Evolutionary conservation across 1,140 invertebrate genomes (phyloP), one percentile per base, ranked within the genome.

Genomic region (Habropoda laboriosa): DNA sequence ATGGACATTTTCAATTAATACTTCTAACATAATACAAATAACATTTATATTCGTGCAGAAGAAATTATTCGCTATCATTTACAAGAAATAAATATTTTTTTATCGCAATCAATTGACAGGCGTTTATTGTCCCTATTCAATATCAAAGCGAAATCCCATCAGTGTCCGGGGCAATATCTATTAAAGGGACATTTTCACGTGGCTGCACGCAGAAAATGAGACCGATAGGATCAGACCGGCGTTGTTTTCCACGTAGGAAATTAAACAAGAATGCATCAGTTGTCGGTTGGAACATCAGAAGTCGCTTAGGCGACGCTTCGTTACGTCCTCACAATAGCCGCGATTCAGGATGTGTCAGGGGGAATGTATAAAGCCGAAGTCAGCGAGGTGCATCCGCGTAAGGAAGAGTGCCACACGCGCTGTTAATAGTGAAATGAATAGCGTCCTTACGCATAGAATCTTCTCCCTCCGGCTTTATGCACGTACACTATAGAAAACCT

Each of bases 231-330:
- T 10, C 40, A 12, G 8, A 13, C n/a, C n/a, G 40, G 18, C 7
- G 7, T 51, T 32, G 73, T 18, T 55, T 16, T 24, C n/a, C n/a
- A 27, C 1, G 38, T n/a, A 76, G 73, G 63, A 76, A 76, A 76
- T 76, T 76, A 66, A 75, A 64, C 73, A 76, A 67, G 63, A 57
- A 35, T 66, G 49, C 38, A 57, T 67, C 63, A 5, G 73, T 68
- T 35, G 63, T 55, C 21, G 3, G 13, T 2, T n/a, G 32, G 40
- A 42, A 40, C 49, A 66, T 67, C 61, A 38, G 51, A 55, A 55
- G 63, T 27, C 38, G 27, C 63, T 76, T 35, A 45, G 38, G 8
- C 73, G 49, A 67, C 30, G 63, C 27, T 68, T 68, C 51, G 73
- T 76, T 76, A 67, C 63, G 30, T 67, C 42, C 57, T 55, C 30